These are phyloP conservation scores for Lampris incognitus DNA, from an alignment of 2,113 vertebrate species.

Conservation along the genomic window DNA sequence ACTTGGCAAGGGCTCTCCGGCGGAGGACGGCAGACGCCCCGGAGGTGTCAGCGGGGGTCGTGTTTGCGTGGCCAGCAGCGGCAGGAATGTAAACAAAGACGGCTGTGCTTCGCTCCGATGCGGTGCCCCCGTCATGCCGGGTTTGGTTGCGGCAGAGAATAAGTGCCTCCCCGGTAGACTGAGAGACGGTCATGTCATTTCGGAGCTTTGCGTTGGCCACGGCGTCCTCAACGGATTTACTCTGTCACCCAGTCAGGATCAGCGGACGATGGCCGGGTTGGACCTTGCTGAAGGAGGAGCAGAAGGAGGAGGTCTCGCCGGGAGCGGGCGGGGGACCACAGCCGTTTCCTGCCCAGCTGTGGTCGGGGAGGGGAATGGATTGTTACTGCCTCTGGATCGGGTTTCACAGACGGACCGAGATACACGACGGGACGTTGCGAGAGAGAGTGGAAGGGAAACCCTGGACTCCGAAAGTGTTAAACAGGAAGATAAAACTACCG, in stretches of 20 bases:
- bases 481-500: conserved; percentile 6
- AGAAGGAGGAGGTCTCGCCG: conserved; percentile 14
- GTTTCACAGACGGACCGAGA: conserved; percentile 27
- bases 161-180: conserved; percentile 26
- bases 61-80: conserved; percentile 40
- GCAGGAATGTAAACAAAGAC: conserved; percentile 62
- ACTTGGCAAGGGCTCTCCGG: conserved; percentile 13
- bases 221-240: conserved; percentile 75
- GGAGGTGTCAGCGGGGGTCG: conserved; percentile 37
- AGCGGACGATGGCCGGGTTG: conserved; percentile 18
- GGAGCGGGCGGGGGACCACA: conserved; percentile 7
- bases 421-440: not conserved
- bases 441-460: conserved; percentile 13
- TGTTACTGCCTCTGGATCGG: conserved; percentile 25
- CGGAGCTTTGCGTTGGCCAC: conserved; percentile 40
- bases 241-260: conserved; percentile 54
- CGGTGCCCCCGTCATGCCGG: conserved; percentile 27
- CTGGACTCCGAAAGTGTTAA: conserved; percentile 7
- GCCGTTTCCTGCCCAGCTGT: conserved; percentile 22
- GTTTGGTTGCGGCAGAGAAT: conserved; percentile 29
- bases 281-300: conserved; percentile 21
- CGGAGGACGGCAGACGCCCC: conserved; percentile 39
- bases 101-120: not conserved
- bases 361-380: conserved; percentile 30
- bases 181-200: conserved; percentile 46